These are phyloP conservation scores for Ceyx melanurus DNA, from an alignment of 2,113 vertebrate genomes.

Conservation along the genomic window DNA sequence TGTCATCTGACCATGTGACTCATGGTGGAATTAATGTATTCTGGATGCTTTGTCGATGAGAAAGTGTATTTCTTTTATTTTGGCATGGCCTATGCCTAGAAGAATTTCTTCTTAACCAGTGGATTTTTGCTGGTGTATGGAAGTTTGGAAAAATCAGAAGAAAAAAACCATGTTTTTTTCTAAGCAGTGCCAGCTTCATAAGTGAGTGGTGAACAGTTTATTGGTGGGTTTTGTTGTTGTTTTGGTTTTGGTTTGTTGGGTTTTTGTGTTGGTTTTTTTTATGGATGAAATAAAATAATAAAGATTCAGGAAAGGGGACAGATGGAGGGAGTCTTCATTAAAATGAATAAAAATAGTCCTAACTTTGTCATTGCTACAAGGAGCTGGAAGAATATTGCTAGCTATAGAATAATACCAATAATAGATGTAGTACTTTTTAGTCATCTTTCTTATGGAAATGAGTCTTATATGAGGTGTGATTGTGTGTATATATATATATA, in stretches of 20 bases:
- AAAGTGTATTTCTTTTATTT: not conserved
- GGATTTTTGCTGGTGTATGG: not conserved
- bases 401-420: not conserved
- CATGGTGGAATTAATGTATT: not conserved
- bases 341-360: not conserved
- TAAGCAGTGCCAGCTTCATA: not conserved
- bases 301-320: not conserved
- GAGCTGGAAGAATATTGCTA: too few species aligned
- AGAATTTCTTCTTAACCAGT: not conserved
- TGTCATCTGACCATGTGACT: not conserved
- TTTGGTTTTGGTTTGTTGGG: not conserved
- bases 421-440: too few species aligned
- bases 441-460: too few species aligned
- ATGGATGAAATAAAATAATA: not conserved
- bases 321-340: not conserved
- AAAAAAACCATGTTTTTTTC: not conserved
- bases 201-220: not conserved
- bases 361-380: not conserved
- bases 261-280: too few species aligned
- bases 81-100: not conserved
- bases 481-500: too few species aligned
- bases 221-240: rapidly evolving
- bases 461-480: too few species aligned
- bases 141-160: not conserved
- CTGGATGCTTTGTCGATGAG: not conserved